Evolutionary conservation across 1,140 invertebrate species (phyloP).

Genomic region (Vanessa atalanta): DNA sequence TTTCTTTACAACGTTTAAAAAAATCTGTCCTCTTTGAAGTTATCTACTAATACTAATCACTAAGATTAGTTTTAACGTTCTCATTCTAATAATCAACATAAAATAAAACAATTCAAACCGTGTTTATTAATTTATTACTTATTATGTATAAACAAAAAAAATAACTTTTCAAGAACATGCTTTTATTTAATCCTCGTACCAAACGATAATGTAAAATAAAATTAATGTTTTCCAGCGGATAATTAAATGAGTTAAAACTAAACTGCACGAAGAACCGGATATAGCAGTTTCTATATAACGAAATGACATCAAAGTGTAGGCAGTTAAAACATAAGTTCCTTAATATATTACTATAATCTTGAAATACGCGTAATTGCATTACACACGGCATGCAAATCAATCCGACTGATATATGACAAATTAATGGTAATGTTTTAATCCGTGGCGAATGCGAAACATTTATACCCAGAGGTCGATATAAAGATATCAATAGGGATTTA

Average conservation of each 20-base stretch:
- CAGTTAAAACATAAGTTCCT: slow-evolving; percentile 25
- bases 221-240: too few relatives aligned
- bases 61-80: not conserved
- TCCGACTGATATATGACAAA: slow-evolving; percentile 49
- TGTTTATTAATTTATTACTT: too few relatives aligned
- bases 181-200: too few relatives aligned
- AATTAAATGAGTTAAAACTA: too few relatives aligned
- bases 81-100: not conserved
- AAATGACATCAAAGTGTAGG: not conserved
- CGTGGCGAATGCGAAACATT: slow-evolving; percentile 44
- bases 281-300: too few relatives aligned
- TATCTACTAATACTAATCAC: not conserved
- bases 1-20: not conserved
- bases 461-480: slow-evolving; percentile 49
- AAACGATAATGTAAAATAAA: too few relatives aligned
- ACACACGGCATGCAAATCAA: slow-evolving; percentile 47
- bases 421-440: slow-evolving; percentile 52
- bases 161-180: too few relatives aligned
- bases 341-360: slow-evolving; percentile 45
- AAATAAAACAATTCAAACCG: not conserved
- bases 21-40: slow-evolving; percentile 8
- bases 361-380: slow-evolving; percentile 48
- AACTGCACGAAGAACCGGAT: too few relatives aligned
- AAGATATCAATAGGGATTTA: slow-evolving; percentile 62
- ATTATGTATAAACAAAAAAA: too few relatives aligned